Evolutionary conservation across 2,888 invertebrate genomes (phyloP).

Genomic region (Callimorpha dominula): DNA sequence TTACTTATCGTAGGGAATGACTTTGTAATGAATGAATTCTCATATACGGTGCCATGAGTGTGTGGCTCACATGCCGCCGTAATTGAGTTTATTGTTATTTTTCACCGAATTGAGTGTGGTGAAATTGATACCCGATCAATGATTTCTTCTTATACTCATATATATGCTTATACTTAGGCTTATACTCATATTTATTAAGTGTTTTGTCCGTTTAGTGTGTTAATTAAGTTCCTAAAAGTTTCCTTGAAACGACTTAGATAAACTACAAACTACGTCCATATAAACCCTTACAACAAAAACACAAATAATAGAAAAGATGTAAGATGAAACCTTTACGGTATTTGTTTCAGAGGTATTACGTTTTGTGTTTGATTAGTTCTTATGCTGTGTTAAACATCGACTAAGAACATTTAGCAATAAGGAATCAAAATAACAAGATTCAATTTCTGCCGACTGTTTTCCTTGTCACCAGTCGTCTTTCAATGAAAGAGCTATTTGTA

Average conservation of each 20-base stretch:
- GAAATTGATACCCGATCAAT: too few species aligned
- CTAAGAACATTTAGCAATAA: neutral
- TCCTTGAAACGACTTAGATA: too few species aligned
- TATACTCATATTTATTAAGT: too few species aligned
- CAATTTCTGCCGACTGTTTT: neutral
- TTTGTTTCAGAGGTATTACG: neutral
- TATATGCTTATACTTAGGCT: too few species aligned
- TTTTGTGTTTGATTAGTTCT: neutral
- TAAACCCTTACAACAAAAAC: neutral
- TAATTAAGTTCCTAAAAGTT: too few species aligned
- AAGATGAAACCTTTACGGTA: neutral
- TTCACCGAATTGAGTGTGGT: too few species aligned
- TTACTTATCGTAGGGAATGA: neutral
- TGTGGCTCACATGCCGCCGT: too few species aligned
- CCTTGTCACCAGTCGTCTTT: neutral
- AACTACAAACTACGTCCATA: too few species aligned
- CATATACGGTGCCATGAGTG: too few species aligned
- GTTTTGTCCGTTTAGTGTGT: too few species aligned
- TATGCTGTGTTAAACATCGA: neutral
- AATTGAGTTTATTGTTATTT: too few species aligned
- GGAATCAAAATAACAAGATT: neutral
- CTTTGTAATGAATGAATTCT: neutral
- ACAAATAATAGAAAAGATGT: neutral
- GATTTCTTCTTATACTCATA: too few species aligned
- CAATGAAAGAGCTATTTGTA: neutral